Percentiles rank a stretch among this genome's conserved stretches.
Evolutionary conservation across 2,797 vertebrate genomes (phyloP).

Genomic region (Otolemur crassicaudatus): DNA sequence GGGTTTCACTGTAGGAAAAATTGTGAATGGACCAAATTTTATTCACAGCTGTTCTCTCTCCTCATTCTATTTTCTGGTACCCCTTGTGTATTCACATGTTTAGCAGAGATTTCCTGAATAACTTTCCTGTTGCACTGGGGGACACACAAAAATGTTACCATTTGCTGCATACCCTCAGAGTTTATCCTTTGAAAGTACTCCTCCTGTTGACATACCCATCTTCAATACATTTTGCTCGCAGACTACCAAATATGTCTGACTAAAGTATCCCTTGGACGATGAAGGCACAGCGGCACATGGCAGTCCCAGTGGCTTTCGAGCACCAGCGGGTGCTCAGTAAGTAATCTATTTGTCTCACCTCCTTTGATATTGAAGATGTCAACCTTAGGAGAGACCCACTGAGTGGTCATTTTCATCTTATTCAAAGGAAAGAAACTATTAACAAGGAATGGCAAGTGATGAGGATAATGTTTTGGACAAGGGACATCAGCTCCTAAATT

Average conservation of each 20-base stretch:
- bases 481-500: not conserved
- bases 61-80: not conserved
- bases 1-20: not conserved
- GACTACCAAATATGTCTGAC: not conserved
- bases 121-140: not conserved
- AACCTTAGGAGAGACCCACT: not conserved
- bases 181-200: constrained; percentile 36
- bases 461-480: not conserved
- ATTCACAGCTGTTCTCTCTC: not conserved
- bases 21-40: not conserved
- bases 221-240: not conserved
- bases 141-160: not conserved
- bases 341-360: not conserved
- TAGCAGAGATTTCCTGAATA: constrained; percentile 7
- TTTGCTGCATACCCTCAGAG: not conserved
- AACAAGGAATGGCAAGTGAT: not conserved
- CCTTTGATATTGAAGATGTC: not conserved
- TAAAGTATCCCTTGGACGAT: not conserved
- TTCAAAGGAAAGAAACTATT: not conserved
- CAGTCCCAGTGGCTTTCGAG: not conserved
- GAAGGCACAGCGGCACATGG: not conserved
- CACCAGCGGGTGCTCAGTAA: not conserved
- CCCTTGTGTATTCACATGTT: not conserved
- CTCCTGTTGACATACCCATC: not conserved
- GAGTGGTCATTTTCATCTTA: not conserved